Evolutionary conservation across 2,113 vertebrate species (phyloP), one percentile per base, ranked within the genome.

Genomic region (Podilymbus podiceps): DNA sequence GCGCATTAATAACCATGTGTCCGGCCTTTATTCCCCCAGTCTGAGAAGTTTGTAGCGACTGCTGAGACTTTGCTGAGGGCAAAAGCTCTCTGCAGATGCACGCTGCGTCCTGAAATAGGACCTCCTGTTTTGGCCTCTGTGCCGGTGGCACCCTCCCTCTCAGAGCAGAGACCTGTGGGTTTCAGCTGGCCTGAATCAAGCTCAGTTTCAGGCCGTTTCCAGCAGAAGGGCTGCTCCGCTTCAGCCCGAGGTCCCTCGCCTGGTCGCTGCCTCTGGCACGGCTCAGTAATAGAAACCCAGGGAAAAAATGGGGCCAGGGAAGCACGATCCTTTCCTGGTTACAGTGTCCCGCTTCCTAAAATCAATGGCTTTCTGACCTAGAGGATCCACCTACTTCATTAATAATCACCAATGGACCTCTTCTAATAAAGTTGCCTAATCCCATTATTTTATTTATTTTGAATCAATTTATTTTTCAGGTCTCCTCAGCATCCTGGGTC

Each of bases 371-470:
- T 94, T 59, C 79, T 42, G 78, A 76, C 46, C 30, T 73, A 35
- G 12, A 89, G 18, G 20, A 84, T 77, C 80, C 16, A 87, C 18
- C 28, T 59, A 33, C 64, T 44, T 90, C 68, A 93, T 81, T 75
- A 90, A 93, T 89, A 95, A 96, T 38, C 25, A 81, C 38, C 86
- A 92, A 31, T 47, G 21, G 60, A 92, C 47, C 28, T 63, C 71
- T 68, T 67, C 79, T 90, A 95, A 92, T 78, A 81, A 89, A 83
- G 42, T 81, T 81, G 66, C 76, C 31, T 92, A 87, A 95, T 97
- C 15, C 56, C 55, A 89, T 97, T 91, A 94, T 91, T 95, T 89
- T 66, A 88, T 92, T 92, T 81, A 52, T 52, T 93, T 95, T 44
- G 16, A 91, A 87, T 28, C 68, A 64, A 44, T 75, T 94, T 84